Evolutionary conservation across 2,888 invertebrate genomes (phyloP), one percentile per base, ranked within the genome.

Genomic region (Lagria hirta): DNA sequence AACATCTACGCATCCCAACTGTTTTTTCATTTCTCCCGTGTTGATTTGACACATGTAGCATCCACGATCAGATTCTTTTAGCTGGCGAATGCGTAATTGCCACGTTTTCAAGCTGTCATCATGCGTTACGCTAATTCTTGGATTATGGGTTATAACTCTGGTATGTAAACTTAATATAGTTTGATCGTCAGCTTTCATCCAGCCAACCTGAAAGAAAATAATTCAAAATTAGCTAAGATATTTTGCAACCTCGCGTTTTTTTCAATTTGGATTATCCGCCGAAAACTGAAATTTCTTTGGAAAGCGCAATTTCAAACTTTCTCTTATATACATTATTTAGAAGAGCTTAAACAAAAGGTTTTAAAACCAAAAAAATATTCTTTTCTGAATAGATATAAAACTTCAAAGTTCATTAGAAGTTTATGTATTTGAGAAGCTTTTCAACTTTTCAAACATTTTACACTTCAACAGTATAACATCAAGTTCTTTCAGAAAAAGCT

Each of bases 41-140:
- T 87, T 87, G 54, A 87, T 83, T 72, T 87, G 86, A 64, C 86
- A 87, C 85, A 86, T 86, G 69, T 87, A 87, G 62, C 86, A 86
- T 4, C 86, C 86, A 44, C 84, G 78, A 66, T 87, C 86, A 34
- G 82, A 78, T 53, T 85, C 84, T 70, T 81, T 82, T 53, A 86
- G 74, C 34, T 83, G 83, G 28, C 84, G 70, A 54, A 87, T 84
- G 65, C 84, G 83, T 20, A 87, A 76, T 64, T 82, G 82, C 86
- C 86, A 87, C 20, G 82, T 83, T 46, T 77, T 75, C 15, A 83
- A 79, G 4, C 82, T 81, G 70, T 86, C 85, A 69, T 86, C 86
- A 64, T 83, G 78, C 43, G 79, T 80, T 49, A 86, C 83, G 7
- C 80, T 79, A 59, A 85, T 82, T 18, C 86, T 75, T 0, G 82